Evolutionary conservation across 2,888 invertebrate species (phyloP), one percentile per base, ranked within the genome.

Genomic region (Dynastes maya): DNA sequence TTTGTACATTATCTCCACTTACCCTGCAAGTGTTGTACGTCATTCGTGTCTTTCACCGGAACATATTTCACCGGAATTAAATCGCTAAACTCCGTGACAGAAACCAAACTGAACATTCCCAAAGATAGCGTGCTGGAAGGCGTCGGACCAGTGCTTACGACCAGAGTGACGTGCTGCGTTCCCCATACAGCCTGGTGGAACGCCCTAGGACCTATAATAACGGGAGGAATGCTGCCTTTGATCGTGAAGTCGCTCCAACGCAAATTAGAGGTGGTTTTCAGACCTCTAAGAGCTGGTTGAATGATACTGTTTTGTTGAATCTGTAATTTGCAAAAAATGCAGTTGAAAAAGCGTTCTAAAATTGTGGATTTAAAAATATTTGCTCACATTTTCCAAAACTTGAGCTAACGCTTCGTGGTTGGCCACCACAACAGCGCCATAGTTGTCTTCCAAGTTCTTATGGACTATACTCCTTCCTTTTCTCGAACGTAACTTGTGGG

Each of bases 341-440:
- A 63, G 8, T 67, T 72, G n/a, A 22, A 16, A 58, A 51, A 71
- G 29, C 4, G n/a, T 37, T 37, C 32, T 37, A 0, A 37, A 37
- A 37, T 5, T 5, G 45, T 8, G 8, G 11, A 11, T 45, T 11
- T 45, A 45, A 45, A 11, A 11, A 45, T 45, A 11, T 27, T 8
- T 29, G 84, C 85, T 86, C 89, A 96, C 96, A 92, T 96, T 96
- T 89, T 97, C 96, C 81, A 96, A 91, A 84, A 97, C 94, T 89
- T 96, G 96, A 74, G 96, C 95, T 27, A 97, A 91, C 6, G 96
- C 96, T 89, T 97, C 96, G 86, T 96, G 96, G 90, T 97, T 97
- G 80, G 96, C 96, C 53, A 96, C 94, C 81, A 96, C 94, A 51
- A 97, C 96, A 61, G 96, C 96, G 22, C 96, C 96, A 86, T 97